Conservation (phyloP, 2,888 invertebrate genomes). For the Iselma pallidipennis region DNA sequence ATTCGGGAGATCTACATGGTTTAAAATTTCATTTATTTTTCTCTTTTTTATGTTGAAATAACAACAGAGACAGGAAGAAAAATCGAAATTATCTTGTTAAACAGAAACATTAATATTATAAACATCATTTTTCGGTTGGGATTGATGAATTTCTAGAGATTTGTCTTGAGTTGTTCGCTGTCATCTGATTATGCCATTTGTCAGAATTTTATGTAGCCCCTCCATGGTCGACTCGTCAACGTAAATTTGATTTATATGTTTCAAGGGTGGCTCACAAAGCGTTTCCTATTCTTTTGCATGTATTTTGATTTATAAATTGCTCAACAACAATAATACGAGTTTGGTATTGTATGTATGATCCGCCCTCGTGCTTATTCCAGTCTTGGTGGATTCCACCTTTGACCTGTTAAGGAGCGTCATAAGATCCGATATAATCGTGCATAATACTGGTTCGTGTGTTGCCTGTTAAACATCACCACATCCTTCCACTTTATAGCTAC, state of each 20-base stretch:
- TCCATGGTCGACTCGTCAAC: neutral
- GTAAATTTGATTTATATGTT: neutral
- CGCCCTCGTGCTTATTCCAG: constrained; percentile 16
- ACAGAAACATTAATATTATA: too few species aligned
- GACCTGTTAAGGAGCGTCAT: constrained; percentile 30
- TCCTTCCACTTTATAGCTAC: neutral
- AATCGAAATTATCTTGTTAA: neutral
- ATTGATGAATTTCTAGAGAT: too few species aligned
- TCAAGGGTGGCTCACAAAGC: too few species aligned
- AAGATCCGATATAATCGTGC: constrained; percentile 30
- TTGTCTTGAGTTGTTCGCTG: too few species aligned
- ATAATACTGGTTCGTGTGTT: constrained; percentile 30
- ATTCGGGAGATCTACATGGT: neutral
- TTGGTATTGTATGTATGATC: neutral
- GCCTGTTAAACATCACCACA: constrained; percentile 64
- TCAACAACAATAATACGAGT: neutral
- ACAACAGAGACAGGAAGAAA: neutral
- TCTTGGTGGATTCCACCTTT: constrained; percentile 25
- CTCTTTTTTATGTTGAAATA: neutral
- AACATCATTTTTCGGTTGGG: too few species aligned
- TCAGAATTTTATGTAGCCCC: neutral
- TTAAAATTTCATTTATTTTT: neutral
- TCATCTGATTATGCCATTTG: too few species aligned
- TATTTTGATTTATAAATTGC: neutral
- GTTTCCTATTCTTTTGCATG: neutral